Percentiles rank a stretch among this genome's conserved stretches.
Conservation (phyloP, 2,888 invertebrate genomes). For the Pycnomerus fuliginosus region DNA sequence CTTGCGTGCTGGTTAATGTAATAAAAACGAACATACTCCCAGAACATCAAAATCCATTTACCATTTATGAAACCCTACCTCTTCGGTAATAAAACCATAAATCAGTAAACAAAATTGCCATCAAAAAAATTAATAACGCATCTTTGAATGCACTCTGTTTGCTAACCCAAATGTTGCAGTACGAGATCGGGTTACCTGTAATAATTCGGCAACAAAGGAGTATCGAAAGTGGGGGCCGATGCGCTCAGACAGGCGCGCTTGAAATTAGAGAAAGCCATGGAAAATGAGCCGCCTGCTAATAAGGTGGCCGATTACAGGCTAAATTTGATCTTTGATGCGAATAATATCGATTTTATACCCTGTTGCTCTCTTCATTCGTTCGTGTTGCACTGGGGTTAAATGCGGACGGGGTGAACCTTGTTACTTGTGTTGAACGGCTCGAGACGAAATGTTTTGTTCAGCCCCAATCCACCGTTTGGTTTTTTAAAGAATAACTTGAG, state of each 20-base stretch:
- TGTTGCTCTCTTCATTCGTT: slow-evolving; percentile 34
- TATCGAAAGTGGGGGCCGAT: slow-evolving; percentile 37
- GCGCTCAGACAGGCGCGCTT: slow-evolving; percentile 40
- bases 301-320: slow-evolving; percentile 50
- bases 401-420: no score
- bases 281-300: slow-evolving; percentile 48
- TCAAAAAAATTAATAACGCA: slow-evolving; percentile 30
- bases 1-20: no score
- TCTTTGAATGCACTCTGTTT: slow-evolving; percentile 35
- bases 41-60: no score
- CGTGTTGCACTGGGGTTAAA: no score
- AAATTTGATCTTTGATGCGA: slow-evolving; percentile 47
- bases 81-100: slow-evolving; percentile 1
- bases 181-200: slow-evolving; percentile 35
- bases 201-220: slow-evolving; percentile 47
- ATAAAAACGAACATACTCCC: no score
- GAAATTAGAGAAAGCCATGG: slow-evolving; percentile 45
- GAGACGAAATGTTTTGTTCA: no score
- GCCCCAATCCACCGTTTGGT: no score
- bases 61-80: no score
- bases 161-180: slow-evolving; percentile 36
- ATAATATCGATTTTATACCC: slow-evolving; percentile 45
- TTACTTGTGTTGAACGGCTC: no score
- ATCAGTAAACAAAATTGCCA: slow-evolving; percentile 20
- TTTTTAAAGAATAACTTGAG: no score